Evolutionary conservation across 2,888 invertebrate species (phyloP), one percentile per base, ranked within the genome.

Genomic region (Meloe dianella): DNA sequence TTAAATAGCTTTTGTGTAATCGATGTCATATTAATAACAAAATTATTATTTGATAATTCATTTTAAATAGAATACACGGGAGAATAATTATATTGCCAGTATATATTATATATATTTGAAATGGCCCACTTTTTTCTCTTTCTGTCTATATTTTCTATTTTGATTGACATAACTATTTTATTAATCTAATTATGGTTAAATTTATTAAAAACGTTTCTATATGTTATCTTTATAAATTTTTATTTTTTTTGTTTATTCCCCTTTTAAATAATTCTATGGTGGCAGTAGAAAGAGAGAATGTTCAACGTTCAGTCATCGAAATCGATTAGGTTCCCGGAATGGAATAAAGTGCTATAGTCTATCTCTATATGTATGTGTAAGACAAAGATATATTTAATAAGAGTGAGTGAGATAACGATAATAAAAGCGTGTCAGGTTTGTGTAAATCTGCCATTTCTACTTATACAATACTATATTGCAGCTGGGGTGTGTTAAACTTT

Each of bases 281-380:
- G 20, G 47, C 20, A 47, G 47, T 20, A 41, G 41, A n/a, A n/a
- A n/a, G n/a, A n/a, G 20, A 72, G 72, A 71, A 69, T 72, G 72
- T 73, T 73, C n/a, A 70, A 71, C 72, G 72, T 72, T 72, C 73
- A 72, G 69, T 72, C 72, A 73, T 73, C 72, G 72, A 70, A 73
- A 72, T 72, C 71, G 71, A 72, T 73, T 73, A 66, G 67, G 67
- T 71, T n/a, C n/a, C 66, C 66, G 63, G 67, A 65, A 58, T 63
- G 70, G 68, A 66, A 63, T 64, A 38, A 66, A 41, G 17, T 41
- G 7, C 51, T 68, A 35, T 65, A 68, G 64, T n/a, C n/a, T n/a
- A n/a, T n/a, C n/a, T n/a, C n/a, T n/a, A n/a, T n/a, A 64, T 61
- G 66, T 41, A n/a, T 67, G 70, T 30, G 61, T 47, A 47, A 73